A percentile compares a stretch with the other conserved stretches of the same genome.
These are phyloP conservation scores for Lithophane semibrunnea DNA, from an alignment of 2,888 invertebrate genomes.

Conservation along the genomic window DNA sequence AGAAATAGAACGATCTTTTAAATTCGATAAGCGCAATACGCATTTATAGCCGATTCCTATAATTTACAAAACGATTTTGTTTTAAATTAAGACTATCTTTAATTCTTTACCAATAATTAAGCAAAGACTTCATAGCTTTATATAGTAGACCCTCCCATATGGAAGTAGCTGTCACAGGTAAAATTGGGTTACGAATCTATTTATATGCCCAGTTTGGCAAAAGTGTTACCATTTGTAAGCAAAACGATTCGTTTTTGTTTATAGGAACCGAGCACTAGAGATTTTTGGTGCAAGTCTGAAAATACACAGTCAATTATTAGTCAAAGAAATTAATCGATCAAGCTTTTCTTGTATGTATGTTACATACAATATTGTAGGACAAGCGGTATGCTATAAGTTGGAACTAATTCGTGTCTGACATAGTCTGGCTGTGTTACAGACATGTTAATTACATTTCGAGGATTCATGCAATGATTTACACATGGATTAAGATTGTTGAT, in stretches of 20 bases:
- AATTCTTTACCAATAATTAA: too few species aligned
- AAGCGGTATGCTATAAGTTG: neutral
- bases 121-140: too few species aligned
- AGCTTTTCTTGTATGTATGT: neutral
- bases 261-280: neutral
- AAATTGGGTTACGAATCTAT: too few species aligned
- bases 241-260: too few species aligned
- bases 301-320: conserved; percentile 2
- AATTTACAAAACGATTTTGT: too few species aligned
- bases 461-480: neutral
- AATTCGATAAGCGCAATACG: neutral
- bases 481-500: neutral
- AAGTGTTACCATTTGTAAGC: too few species aligned
- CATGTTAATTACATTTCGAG: conserved; percentile 9
- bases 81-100: too few species aligned
- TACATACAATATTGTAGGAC: conserved; percentile 5
- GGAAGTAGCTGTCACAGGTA: too few species aligned
- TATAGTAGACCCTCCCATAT: too few species aligned
- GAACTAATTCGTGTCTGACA: neutral
- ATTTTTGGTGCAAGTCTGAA: neutral
- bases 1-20: neutral
- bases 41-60: too few species aligned
- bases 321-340: neutral
- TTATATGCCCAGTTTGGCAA: too few species aligned
- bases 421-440: conserved; percentile 34